A percentile compares a stretch with the other conserved stretches of the same genome.
Conservation (phyloP, 2,113 vertebrate genomes). For the Brachypteracias leptosomus region DNA sequence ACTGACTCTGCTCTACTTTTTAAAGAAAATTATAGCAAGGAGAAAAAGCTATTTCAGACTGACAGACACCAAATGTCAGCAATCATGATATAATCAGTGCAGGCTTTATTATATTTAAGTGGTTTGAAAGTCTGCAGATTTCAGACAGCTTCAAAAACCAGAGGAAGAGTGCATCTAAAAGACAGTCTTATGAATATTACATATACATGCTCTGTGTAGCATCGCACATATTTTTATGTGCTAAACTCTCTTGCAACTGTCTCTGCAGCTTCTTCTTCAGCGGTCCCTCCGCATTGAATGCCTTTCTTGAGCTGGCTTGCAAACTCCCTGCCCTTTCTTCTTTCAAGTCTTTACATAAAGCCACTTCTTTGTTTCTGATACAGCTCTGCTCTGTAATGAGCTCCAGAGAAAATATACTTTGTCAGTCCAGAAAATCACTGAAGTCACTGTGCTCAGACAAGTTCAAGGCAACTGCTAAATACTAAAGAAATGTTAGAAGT, state of each 20-base stretch:
- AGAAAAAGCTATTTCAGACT: conserved; percentile 20
- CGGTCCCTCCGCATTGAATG: not conserved
- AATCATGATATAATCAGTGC: conserved; percentile 64
- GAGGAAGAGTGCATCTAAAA: not conserved
- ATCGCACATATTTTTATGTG: not conserved
- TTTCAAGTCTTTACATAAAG: not conserved
- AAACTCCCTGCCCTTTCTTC: not conserved
- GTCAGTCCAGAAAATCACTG: not conserved
- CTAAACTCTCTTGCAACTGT: conserved; percentile 16
- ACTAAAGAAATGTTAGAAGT: not conserved
- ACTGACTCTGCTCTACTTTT: conserved; percentile 4
- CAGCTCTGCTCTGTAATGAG: not conserved
- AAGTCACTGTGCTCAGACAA: not conserved
- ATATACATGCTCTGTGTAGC: not conserved
- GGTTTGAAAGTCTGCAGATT: conserved; percentile 56
- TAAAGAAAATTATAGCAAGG: conserved; percentile 19
- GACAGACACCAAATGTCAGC: conserved; percentile 68
- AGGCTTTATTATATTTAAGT: conserved; percentile 60
- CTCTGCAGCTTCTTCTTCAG: conserved; percentile 11
- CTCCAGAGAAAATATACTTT: not conserved
- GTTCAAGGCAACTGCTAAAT: not conserved
- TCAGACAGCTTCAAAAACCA: conserved; percentile 62
- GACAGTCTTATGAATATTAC: conserved; percentile 54
- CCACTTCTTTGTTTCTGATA: not conserved
- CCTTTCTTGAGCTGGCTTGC: not conserved